phyloP scores from a whole-genome alignment of 2,113 vertebrate genomes.

The Zingel zingel region DNA sequence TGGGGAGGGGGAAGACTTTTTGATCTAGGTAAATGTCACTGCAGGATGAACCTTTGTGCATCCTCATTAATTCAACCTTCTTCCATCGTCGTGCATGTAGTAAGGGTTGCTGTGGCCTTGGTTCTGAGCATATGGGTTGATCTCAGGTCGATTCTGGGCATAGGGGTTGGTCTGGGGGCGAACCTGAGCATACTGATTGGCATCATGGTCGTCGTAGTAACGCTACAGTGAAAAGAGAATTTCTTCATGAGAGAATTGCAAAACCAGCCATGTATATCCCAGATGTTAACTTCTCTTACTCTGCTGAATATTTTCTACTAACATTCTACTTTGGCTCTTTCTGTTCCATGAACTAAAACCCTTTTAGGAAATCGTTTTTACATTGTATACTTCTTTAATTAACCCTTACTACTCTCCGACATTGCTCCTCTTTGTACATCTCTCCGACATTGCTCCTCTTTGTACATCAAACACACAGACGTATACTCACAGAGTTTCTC shows the following conservation, averaged over 20 bases:
- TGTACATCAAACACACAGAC: background rate
- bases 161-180: slow-evolving; percentile 57
- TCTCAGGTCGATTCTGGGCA: slow-evolving; percentile 23
- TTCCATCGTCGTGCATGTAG: slow-evolving; percentile 51
- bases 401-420: no score
- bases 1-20: background rate
- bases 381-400: background rate
- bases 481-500: slow-evolving; percentile 48
- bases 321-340: background rate
- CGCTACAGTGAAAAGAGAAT: slow-evolving; percentile 39
- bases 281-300: background rate
- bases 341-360: background rate
- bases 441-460: background rate
- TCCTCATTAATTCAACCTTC: background rate
- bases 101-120: slow-evolving; percentile 62
- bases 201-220: slow-evolving; percentile 19
- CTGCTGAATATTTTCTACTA: background rate
- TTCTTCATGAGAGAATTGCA: background rate
- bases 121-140: slow-evolving; percentile 53
- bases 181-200: background rate
- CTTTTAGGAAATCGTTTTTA: background rate
- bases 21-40: slow-evolving; percentile 21
- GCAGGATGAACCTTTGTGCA: background rate
- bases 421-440: background rate
- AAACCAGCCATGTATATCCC: background rate